A percentile compares a stretch with the other conserved stretches of the same genome.
These are phyloP conservation scores for Notodonta ziczac DNA, from an alignment of 2,888 invertebrate genomes.

Conservation along the genomic window DNA sequence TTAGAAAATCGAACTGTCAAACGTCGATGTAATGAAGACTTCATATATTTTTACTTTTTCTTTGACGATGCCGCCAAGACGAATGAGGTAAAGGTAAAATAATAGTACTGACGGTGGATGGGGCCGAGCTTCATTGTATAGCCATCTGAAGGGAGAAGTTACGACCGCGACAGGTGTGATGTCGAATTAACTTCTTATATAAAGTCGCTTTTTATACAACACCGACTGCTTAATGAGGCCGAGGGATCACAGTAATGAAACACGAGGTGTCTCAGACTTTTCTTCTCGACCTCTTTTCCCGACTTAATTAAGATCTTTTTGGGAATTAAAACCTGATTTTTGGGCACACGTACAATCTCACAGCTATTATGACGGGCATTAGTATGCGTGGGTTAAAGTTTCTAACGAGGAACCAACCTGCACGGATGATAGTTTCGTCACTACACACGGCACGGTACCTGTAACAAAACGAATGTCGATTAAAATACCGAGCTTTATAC, in stretches of 20 bases:
- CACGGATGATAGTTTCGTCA: slow-evolving; percentile 47
- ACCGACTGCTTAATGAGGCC: slow-evolving; percentile 75
- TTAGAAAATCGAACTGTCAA: slow-evolving; percentile 77
- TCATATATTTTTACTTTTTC: slow-evolving; percentile 69
- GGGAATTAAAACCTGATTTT: slow-evolving; percentile 56
- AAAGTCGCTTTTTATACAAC: slow-evolving; percentile 79
- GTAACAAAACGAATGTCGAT: slow-evolving; percentile 51
- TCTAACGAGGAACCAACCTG: slow-evolving; percentile 63
- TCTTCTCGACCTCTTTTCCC: slow-evolving; percentile 61
- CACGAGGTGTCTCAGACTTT: slow-evolving; percentile 65
- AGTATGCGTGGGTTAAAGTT: slow-evolving; percentile 45
- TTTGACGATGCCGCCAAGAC: slow-evolving; percentile 75
- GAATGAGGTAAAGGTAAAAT: slow-evolving; percentile 66
- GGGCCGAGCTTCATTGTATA: slow-evolving; percentile 77
- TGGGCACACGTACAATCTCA: slow-evolving; percentile 40
- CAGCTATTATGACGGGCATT: slow-evolving; percentile 41
- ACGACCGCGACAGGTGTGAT: slow-evolving; percentile 83
- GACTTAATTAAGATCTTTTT: slow-evolving; percentile 68
- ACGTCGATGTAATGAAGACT: slow-evolving; percentile 73
- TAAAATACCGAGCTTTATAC: slow-evolving; percentile 41
- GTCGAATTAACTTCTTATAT: slow-evolving; percentile 82
- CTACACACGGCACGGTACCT: slow-evolving; percentile 55
- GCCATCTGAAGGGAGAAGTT: slow-evolving; percentile 76
- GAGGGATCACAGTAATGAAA: slow-evolving; percentile 74
- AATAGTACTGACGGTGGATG: slow-evolving; percentile 64